These are phyloP conservation scores for Heliconius aoede DNA, from an alignment of 2,888 invertebrate species.

Conservation along the genomic window DNA sequence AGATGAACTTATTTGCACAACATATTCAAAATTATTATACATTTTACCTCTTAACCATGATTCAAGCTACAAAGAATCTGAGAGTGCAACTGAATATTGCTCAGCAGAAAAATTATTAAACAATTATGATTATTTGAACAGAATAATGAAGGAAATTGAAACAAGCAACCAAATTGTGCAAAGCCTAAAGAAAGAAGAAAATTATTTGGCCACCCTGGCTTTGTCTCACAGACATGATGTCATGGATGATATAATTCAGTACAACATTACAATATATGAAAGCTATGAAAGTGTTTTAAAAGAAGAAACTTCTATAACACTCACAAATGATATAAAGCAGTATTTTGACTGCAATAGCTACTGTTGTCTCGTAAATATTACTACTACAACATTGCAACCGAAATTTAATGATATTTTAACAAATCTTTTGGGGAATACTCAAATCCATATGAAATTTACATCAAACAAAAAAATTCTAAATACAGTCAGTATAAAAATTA, in stretches of 20 bases:
- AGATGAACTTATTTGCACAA: slow-evolving; percentile 66
- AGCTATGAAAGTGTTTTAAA: slow-evolving; percentile 62
- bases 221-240: slow-evolving; percentile 68
- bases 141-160: slow-evolving; percentile 62
- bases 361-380: slow-evolving; percentile 61
- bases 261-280: slow-evolving; percentile 59
- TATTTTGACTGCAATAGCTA: slow-evolving; percentile 60
- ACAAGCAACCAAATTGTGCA: slow-evolving; percentile 58
- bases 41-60: slow-evolving; percentile 59
- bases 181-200: slow-evolving; percentile 60
- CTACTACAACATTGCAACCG: slow-evolving; percentile 53
- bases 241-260: slow-evolving; percentile 60
- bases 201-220: slow-evolving; percentile 65
- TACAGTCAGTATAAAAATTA: slow-evolving; percentile 61
- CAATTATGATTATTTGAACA: slow-evolving; percentile 61
- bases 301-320: slow-evolving; percentile 54
- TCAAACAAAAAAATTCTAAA: slow-evolving; percentile 56
- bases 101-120: slow-evolving; percentile 61
- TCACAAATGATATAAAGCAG: slow-evolving; percentile 61
- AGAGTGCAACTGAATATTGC: slow-evolving; percentile 55
- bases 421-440: slow-evolving; percentile 57
- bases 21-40: slow-evolving; percentile 66
- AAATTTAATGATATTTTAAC: slow-evolving; percentile 57
- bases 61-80: slow-evolving; percentile 53
- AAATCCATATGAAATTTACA: slow-evolving; percentile 63